Conservation (phyloP, 2,113 vertebrate genomes). For the Amblyornis subalaris region DNA sequence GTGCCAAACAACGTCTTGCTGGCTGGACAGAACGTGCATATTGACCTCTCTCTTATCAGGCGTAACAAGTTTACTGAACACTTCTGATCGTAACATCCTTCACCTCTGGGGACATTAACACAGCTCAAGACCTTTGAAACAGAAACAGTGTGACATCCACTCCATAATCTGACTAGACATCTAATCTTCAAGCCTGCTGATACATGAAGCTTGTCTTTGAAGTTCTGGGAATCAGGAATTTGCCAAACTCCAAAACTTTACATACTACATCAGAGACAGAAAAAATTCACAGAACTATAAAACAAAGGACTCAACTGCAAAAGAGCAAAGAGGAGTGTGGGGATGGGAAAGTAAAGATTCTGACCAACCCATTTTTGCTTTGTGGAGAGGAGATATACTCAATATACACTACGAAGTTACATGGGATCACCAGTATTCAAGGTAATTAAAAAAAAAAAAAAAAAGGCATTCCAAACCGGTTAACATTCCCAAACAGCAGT, state of each 20-base stretch:
- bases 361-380: not conserved
- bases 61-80: not conserved
- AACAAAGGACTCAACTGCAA: not conserved
- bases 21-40: not conserved
- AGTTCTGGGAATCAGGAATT: not conserved
- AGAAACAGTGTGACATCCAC: not conserved
- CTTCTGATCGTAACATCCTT: not conserved
- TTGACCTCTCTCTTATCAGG: not conserved
- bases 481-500: not conserved
- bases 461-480: not conserved
- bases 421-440: not conserved
- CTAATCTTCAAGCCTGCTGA: not conserved
- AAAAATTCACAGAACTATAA: not conserved
- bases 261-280: not conserved
- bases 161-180: not conserved
- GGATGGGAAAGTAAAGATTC: not conserved
- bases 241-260: not conserved
- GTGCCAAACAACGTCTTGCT: not conserved
- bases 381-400: not conserved
- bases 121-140: conserved; percentile 5
- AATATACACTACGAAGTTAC: not conserved
- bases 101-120: not conserved
- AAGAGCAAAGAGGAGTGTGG: not conserved
- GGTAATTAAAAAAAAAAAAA: not conserved
- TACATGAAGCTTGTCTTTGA: not conserved